Percentiles rank a stretch among this genome's conserved stretches.
phyloP scores from a whole-genome alignment of 53 echinoderm and acorn worm species.

The Stichopus horrens region DNA sequence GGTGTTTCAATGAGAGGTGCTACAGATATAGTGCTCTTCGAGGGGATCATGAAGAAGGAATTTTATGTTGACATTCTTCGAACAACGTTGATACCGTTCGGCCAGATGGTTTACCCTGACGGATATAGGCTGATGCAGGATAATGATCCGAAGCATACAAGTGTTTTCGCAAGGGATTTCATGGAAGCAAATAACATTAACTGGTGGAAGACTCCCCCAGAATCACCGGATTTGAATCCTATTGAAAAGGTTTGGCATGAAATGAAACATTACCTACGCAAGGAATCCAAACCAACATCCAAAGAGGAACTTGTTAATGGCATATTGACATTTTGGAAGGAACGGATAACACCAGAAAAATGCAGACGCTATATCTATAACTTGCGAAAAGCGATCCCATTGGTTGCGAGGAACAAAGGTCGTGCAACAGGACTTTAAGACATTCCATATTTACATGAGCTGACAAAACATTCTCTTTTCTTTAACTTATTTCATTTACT shows the following conservation, averaged over 20 bases:
- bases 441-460: no score
- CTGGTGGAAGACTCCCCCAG: slow-evolving; percentile 66
- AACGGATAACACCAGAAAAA: slow-evolving; percentile 38
- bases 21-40: slow-evolving; percentile 46
- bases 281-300: slow-evolving; percentile 47
- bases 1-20: slow-evolving; percentile 54
- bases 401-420: slow-evolving; percentile 41
- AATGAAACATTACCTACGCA: slow-evolving; percentile 53
- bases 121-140: slow-evolving; percentile 60
- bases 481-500: no score
- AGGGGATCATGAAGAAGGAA: slow-evolving; percentile 62
- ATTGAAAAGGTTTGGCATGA: slow-evolving; percentile 63
- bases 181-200: slow-evolving; percentile 44
- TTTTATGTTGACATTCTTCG: slow-evolving; percentile 56
- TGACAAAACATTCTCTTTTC: no score
- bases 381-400: slow-evolving; percentile 52
- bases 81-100: slow-evolving; percentile 46
- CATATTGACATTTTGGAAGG: slow-evolving; percentile 51
- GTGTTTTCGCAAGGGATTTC: slow-evolving; percentile 30
- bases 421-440: slow-evolving; percentile 49
- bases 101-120: slow-evolving; percentile 49
- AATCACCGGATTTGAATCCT: slow-evolving; percentile 69
- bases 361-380: slow-evolving; percentile 55
- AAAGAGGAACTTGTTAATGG: slow-evolving; percentile 54
- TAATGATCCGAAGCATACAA: slow-evolving; percentile 75